A percentile compares a stretch with the other conserved stretches of the same genome.
These are phyloP conservation scores for Ranitomeya imitator DNA, from an alignment of 2,113 vertebrate species.

Conservation along the genomic window DNA sequence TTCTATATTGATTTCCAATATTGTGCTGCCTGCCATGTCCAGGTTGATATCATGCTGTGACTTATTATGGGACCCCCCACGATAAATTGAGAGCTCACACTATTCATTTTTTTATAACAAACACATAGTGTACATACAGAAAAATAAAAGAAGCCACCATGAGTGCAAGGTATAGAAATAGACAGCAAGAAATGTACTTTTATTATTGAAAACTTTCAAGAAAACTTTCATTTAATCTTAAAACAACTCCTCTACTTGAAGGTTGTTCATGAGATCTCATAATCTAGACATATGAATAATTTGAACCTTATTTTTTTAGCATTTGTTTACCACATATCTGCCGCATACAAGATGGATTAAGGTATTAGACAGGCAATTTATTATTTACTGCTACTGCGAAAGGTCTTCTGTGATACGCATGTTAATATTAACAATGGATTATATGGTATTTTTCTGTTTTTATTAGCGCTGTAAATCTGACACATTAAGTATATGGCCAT, in stretches of 20 bases:
- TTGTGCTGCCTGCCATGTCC: neutral
- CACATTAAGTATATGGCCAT: constrained; percentile 17
- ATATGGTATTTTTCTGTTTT: constrained; percentile 4
- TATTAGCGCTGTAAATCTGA: neutral
- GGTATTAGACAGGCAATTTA: constrained; percentile 14
- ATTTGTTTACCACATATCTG: constrained; percentile 30
- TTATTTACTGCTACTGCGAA: constrained; percentile 32
- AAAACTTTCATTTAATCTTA: neutral
- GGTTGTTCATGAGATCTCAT: constrained; percentile 25
- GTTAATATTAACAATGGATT: constrained; percentile 25
- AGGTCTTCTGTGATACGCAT: constrained; percentile 26
- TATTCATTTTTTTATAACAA: neutral
- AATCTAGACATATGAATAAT: constrained; percentile 37
- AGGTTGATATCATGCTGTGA: neutral
- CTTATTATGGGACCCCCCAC: neutral
- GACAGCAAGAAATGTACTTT: neutral
- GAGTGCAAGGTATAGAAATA: neutral
- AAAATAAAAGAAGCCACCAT: neutral
- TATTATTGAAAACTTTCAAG: neutral
- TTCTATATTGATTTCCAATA: constrained; percentile 23
- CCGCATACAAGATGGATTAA: constrained; percentile 37
- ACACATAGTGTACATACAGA: neutral
- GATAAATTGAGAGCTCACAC: neutral
- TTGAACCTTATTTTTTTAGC: neutral
- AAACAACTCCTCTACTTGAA: constrained; percentile 1